phyloP scores from a whole-genome alignment of 2,797 vertebrate species.

The Protonibea diacanthus region DNA sequence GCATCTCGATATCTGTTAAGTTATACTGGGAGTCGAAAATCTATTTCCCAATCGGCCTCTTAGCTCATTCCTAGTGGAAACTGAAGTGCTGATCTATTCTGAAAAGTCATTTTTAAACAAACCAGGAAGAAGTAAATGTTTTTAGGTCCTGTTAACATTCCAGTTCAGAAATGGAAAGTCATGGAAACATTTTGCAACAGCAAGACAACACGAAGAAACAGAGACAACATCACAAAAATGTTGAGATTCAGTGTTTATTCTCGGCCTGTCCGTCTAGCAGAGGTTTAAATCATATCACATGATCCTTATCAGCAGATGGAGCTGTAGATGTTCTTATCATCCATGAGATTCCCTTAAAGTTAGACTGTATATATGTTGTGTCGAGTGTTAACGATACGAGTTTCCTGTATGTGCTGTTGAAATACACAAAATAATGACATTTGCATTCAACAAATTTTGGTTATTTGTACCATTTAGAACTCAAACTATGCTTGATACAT shows the following conservation, averaged over 20 bases:
- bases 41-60: neutral
- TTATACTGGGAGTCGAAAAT: neutral
- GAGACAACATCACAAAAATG: neutral
- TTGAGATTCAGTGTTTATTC: neutral
- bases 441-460: neutral
- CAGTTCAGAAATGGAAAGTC: neutral
- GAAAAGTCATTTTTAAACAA: constrained; percentile 6
- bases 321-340: neutral
- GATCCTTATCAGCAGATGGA: neutral
- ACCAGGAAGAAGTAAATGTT: constrained; percentile 2
- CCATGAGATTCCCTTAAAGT: neutral
- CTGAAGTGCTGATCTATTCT: constrained; percentile 6
- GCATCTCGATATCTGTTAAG: neutral
- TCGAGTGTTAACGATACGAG: neutral
- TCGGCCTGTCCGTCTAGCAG: neutral
- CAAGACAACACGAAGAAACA: neutral
- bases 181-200: neutral
- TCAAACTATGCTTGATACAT: neutral
- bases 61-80: neutral
- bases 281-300: neutral
- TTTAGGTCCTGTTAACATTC: neutral
- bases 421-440: neutral
- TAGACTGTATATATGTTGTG: neutral
- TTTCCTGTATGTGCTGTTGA: no score
- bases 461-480: neutral